Base-by-base conservation (phyloP, 2,888 invertebrate genomes). In the Melipona beecheii region DNA sequence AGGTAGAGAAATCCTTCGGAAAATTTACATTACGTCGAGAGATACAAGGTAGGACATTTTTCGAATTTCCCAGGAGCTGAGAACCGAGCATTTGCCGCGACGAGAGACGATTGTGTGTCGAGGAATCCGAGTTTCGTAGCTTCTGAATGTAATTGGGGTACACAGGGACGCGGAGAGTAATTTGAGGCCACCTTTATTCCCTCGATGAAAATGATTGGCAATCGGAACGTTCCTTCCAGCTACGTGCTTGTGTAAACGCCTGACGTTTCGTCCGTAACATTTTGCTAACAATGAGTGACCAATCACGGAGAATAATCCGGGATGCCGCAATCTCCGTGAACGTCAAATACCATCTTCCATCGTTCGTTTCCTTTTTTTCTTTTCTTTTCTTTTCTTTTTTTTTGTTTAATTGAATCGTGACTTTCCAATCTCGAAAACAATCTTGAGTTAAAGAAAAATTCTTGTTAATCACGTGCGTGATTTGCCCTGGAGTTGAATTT, bases 101-200 rank as follows among this genome's bases (percentile, higher is more conserved):
- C 21, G 27, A 49, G 64, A 17, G 58, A 66, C 43, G 68, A 75
- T 75, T 79, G 69, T 75, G 24, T 69, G 24, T 56, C 49, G n/a
- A 75, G 50, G 17, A 64, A 49, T 64, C 27, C 9, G 9, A 64
- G 27, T 64, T 69, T 79, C 64, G 43, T 54, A 58, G 75, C 62
- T 69, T 49, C 49, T 4, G 64, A 43, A 11, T 70, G 54, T 75
- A 75, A 79, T 79, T 64, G 75, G 52, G 49, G 36, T 62, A 49
- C n/a, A 56, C 13, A n/a, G n/a, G 54, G 70, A 56, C 27, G 56
- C 49, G 49, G 56, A 64, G 15, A 43, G 64, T 52, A 69, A 75
- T 79, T 75, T 54, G 6, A 60, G 49, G 24, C 24, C 75, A 60
- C 19, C n/a, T 62, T 21, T 4, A 66, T n/a, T 49, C 27, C 3